These are phyloP conservation scores for Nixonia krombeini DNA, from an alignment of 1,140 invertebrate genomes.

Conservation along the genomic window DNA sequence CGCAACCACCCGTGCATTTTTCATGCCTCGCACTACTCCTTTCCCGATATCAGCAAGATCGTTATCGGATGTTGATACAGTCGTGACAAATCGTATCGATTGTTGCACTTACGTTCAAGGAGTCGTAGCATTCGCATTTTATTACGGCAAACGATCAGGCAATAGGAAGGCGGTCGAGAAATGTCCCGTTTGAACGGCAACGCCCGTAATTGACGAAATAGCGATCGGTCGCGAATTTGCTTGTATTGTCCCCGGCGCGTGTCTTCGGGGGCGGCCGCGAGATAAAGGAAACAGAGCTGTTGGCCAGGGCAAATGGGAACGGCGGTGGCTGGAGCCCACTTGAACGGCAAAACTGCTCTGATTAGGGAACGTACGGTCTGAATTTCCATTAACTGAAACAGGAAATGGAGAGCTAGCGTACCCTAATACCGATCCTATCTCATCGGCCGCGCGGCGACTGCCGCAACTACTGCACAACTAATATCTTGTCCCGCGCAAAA, in stretches of 20 bases:
- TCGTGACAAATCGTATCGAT: too few relatives aligned
- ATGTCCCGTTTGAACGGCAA: too few relatives aligned
- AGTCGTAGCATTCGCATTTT: too few relatives aligned
- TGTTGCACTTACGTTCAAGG: too few relatives aligned
- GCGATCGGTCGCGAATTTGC: neutral
- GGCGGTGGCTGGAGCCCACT: conserved; percentile 37
- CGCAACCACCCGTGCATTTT: too few relatives aligned
- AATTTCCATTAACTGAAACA: conserved; percentile 70
- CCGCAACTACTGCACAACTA: conserved; percentile 62
- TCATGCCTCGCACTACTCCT: too few relatives aligned
- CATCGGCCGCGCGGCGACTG: conserved; percentile 48
- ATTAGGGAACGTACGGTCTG: conserved; percentile 64
- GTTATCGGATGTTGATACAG: too few relatives aligned
- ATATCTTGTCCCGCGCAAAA: conserved; percentile 70
- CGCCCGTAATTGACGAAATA: neutral
- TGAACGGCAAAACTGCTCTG: conserved; percentile 62
- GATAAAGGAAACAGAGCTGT: conserved; percentile 40
- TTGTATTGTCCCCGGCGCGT: conserved; percentile 2
- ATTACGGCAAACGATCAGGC: too few relatives aligned
- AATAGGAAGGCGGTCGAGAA: too few relatives aligned
- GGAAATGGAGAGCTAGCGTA: conserved; percentile 59
- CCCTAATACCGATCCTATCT: conserved; percentile 69
- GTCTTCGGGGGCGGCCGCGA: conserved; percentile 27
- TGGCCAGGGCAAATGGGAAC: conserved; percentile 18
- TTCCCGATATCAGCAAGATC: too few relatives aligned